phyloP scores from a whole-genome alignment of 2,113 vertebrate species.

The Oncorhynchus mykiss region DNA sequence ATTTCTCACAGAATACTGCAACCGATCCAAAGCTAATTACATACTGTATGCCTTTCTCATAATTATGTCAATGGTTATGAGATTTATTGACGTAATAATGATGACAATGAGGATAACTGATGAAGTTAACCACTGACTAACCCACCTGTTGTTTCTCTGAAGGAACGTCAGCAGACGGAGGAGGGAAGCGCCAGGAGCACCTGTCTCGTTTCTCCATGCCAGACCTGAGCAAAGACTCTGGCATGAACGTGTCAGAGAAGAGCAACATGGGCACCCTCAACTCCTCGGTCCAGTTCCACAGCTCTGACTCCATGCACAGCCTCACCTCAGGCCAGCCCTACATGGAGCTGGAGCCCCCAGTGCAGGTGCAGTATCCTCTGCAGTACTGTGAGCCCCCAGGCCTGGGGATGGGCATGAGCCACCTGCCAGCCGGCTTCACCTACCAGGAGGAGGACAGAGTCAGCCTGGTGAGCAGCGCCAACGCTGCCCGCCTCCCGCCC shows the following conservation, averaged over 20 bases:
- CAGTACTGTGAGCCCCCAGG: constrained; percentile 78
- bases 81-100: too few relatives aligned
- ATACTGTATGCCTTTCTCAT: too few relatives aligned
- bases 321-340: constrained; percentile 84
- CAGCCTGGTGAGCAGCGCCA: constrained; percentile 77
- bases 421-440: constrained; percentile 87
- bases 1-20: too few relatives aligned
- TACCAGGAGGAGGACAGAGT: constrained; percentile 83
- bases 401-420: constrained; percentile 43
- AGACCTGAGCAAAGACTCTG: constrained; percentile 97
- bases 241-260: constrained; percentile 94
- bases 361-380: constrained; percentile 76
- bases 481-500: constrained; percentile 78
- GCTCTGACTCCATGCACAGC: constrained; percentile 91
- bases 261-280: constrained; percentile 92
- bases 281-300: constrained; percentile 89
- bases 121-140: neutral
- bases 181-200: constrained; percentile 89
- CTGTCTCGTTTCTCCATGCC: constrained; percentile 98
- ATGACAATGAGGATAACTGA: too few relatives aligned
- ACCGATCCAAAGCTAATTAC: too few relatives aligned
- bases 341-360: constrained; percentile 83
- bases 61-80: too few relatives aligned
- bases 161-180: constrained; percentile 89
- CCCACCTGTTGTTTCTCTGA: constrained; percentile 12